These are phyloP conservation scores for Peucedramus taeniatus DNA, from an alignment of 2,113 vertebrate species.

Conservation along the genomic window DNA sequence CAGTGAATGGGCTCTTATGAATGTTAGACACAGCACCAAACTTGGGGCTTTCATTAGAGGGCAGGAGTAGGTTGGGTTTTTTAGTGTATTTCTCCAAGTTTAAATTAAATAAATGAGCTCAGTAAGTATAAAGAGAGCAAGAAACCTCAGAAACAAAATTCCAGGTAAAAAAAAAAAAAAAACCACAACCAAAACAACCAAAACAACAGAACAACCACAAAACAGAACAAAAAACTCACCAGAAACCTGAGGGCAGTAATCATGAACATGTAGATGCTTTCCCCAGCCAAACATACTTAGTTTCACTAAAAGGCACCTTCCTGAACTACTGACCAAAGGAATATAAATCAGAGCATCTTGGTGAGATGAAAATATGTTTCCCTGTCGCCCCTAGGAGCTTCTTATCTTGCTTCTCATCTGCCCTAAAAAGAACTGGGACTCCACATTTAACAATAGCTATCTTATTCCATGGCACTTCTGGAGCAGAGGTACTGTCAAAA, in stretches of 20 bases:
- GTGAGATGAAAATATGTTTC: neutral
- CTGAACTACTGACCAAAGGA: neutral
- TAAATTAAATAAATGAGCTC: neutral
- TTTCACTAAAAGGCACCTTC: neutral
- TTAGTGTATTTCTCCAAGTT: rapidly evolving
- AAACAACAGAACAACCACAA: neutral
- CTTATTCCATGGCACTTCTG: neutral
- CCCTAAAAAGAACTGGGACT: neutral
- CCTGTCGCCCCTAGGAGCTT: neutral
- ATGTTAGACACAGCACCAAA: neutral
- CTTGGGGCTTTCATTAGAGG: neutral
- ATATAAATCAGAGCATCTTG: neutral
- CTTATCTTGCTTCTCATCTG: neutral
- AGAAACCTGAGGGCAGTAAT: neutral
- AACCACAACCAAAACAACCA: neutral
- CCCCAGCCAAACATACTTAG: neutral
- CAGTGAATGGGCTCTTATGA: neutral
- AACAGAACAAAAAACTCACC: neutral
- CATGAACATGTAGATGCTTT: neutral
- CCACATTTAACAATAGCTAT: neutral
- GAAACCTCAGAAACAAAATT: neutral
- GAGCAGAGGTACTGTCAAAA: neutral
- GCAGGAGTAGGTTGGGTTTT: neutral
- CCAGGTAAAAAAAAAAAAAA: neutral
- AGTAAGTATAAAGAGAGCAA: neutral